Base-by-base conservation (phyloP, 1,140 invertebrate species). In the Whitmania pigra region DNA sequence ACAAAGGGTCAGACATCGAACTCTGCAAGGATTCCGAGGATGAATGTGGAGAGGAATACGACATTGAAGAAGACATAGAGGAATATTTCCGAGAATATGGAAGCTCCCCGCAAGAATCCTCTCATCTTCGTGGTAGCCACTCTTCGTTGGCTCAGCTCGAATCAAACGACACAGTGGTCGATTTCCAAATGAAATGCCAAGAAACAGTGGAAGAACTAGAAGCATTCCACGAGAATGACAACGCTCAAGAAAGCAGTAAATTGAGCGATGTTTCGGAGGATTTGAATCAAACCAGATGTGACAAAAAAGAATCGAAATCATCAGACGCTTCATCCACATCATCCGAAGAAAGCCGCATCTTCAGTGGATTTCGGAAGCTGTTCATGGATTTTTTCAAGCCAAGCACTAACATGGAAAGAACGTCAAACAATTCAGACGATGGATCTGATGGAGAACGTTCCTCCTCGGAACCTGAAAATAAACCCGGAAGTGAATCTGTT, bases 331-430 rank as follows among this genome's bases (percentile, higher is more conserved):
- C 43, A 13, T 49, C 43, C 15, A 49, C 43, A 49, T 49, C 43
- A 17, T 49, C 43, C 43, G 43, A 49, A 49, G 43, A 49, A 49
- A 63, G 57, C 29, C 57, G 22, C 29, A 63, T 63, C 18, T 63
- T 63, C 57, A 31, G 57, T 25, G 57, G 57, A 22, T 63, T 63
- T 15, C 22, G 29, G 20, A 63, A 63, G 29, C 15, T 63, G 22
- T 63, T 63, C 57, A 25, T 63, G 22, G 57, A 63, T n/a, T 63
- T 63, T 63, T 63, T 63, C 57, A 63, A 63, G 20, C 57, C 22
- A 63, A 31, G 18, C n/a, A 27, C n/a, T 63, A 22, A n/a, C 11
- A 22, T 11, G 57, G 29, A 63, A 63, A 63, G 57, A 22, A 63
- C 1, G 22, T 25, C 22, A 1, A 63, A 57, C 54, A 2, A 57